A percentile compares a stretch with the other conserved stretches of the same genome.
phyloP scores from a whole-genome alignment of 2,113 vertebrate genomes.

The Saguinus midas region DNA sequence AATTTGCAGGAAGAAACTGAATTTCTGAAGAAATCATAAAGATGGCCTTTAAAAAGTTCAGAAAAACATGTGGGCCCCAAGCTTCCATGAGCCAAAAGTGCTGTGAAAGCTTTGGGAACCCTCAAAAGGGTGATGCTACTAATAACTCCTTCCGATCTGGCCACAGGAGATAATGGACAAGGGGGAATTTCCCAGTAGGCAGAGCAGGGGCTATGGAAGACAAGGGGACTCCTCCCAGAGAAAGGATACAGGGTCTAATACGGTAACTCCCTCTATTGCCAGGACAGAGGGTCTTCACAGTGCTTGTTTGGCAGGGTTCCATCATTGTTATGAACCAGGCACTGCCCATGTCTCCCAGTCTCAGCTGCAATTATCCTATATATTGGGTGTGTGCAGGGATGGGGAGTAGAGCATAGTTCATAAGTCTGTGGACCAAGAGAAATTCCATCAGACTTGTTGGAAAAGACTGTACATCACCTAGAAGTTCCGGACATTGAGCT shows the following conservation, averaged over 20 bases:
- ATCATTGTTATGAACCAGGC: neutral
- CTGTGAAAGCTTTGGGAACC: neutral
- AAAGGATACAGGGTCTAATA: neutral
- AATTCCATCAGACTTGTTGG: neutral
- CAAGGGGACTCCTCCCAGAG: neutral
- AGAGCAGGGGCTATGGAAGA: neutral
- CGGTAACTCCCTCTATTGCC: neutral
- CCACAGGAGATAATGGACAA: neutral
- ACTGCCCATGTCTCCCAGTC: neutral
- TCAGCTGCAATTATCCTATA: neutral
- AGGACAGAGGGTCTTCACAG: neutral
- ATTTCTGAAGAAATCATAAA: slow-evolving; percentile 24
- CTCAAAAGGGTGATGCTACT: neutral
- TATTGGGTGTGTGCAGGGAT: neutral
- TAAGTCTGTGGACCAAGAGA: neutral
- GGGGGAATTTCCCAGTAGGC: neutral
- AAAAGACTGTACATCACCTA: neutral
- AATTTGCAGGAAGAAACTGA: slow-evolving; percentile 21
- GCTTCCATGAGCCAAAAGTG: neutral
- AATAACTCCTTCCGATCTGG: neutral
- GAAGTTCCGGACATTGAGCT: neutral
- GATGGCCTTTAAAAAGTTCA: neutral
- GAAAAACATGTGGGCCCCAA: neutral
- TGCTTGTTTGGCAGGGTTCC: neutral
- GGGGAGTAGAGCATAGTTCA: neutral